phyloP scores from a whole-genome alignment of 1,140 invertebrate species.

The Zaprionus ghesquierei region DNA sequence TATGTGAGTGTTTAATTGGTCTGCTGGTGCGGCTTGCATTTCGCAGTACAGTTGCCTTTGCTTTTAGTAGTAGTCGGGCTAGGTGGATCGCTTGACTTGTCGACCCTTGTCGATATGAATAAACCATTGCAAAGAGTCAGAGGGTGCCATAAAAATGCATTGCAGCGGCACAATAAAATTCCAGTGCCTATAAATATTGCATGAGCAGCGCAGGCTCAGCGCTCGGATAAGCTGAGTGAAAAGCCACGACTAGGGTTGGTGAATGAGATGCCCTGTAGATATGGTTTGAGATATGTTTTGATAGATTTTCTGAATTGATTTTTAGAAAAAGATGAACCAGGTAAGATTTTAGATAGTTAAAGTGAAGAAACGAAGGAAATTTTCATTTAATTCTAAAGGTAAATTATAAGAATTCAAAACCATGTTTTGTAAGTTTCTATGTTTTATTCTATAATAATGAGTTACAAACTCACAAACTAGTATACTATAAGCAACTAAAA shows the following conservation, averaged over 20 bases:
- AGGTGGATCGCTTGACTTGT: neutral
- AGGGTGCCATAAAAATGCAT: slow-evolving; percentile 41
- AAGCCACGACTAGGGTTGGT: neutral
- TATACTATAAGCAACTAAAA: too few relatives aligned
- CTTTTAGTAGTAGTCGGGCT: neutral
- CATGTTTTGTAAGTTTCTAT: too few relatives aligned
- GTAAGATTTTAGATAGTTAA: neutral
- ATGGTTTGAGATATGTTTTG: neutral
- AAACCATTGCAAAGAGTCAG: slow-evolving; percentile 30
- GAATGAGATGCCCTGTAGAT: neutral
- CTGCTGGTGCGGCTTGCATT: neutral
- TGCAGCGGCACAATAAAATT: slow-evolving; percentile 38
- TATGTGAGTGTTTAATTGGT: neutral
- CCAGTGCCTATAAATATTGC: slow-evolving; percentile 47
- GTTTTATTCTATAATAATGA: too few relatives aligned
- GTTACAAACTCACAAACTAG: too few relatives aligned
- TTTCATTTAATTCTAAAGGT: too few relatives aligned
- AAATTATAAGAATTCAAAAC: too few relatives aligned
- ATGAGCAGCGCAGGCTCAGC: slow-evolving; percentile 17
- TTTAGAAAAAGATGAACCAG: neutral
- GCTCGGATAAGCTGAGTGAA: neutral
- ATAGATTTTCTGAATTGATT: neutral
- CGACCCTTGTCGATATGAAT: slow-evolving; percentile 18
- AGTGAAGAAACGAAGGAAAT: too few relatives aligned
- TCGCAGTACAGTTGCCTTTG: neutral